Evolutionary conservation across 1,140 invertebrate species (phyloP).

Genomic region (Temnothorax longispinosus): DNA sequence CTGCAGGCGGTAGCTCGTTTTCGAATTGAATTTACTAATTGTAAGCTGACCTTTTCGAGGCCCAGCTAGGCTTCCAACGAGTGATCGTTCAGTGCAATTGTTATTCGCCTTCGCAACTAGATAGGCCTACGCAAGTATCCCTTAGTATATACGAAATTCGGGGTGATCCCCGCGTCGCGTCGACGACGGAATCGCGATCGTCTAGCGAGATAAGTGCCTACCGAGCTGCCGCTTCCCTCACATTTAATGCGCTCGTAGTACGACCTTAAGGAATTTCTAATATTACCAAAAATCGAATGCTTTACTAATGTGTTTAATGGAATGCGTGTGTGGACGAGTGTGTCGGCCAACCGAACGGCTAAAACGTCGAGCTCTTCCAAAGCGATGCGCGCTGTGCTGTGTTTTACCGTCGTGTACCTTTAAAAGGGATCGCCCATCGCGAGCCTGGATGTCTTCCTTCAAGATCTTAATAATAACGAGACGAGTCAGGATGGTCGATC

Average conservation of each 20-base stretch:
- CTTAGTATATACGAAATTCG: slow-evolving; percentile 8
- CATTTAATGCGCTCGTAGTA: slow-evolving; percentile 61
- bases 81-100: slow-evolving; percentile 73
- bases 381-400: slow-evolving; percentile 12
- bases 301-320: slow-evolving; percentile 73
- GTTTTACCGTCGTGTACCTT: background rate
- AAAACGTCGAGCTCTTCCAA: slow-evolving; percentile 42
- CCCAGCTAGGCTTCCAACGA: slow-evolving; percentile 9
- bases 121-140: slow-evolving; percentile 55
- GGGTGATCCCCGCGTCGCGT: background rate
- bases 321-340: slow-evolving; percentile 14
- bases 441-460: background rate
- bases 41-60: background rate
- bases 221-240: slow-evolving; percentile 63
- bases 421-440: background rate
- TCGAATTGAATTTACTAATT: background rate
- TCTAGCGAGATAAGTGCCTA: slow-evolving; percentile 66
- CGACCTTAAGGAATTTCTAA: slow-evolving; percentile 58
- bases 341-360: background rate
- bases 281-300: slow-evolving; percentile 76
- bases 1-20: slow-evolving; percentile 49
- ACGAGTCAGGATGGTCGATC: background rate
- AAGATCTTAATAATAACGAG: background rate
- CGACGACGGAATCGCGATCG: background rate
- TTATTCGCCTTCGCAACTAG: slow-evolving; percentile 70